Conservation (phyloP, 2,888 invertebrate species). For the Helicoverpa assulta region DNA sequence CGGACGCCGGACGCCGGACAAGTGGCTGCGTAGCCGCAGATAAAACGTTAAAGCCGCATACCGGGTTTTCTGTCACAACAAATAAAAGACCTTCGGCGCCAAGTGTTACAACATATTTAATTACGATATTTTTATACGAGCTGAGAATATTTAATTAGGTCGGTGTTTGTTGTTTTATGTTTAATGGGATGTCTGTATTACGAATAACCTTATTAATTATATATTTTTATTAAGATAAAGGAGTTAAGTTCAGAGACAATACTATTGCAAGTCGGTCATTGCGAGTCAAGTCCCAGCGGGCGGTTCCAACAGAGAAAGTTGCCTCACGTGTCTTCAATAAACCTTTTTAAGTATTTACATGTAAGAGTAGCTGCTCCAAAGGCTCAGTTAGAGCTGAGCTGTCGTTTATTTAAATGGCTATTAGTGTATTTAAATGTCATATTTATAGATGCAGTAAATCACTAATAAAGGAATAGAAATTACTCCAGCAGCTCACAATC, state of each 20-base stretch:
- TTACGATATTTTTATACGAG: not conserved
- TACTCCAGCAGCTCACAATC: no score
- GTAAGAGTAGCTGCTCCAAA: conserved; percentile 45
- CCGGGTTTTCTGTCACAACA: conserved; percentile 37
- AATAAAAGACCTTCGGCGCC: conserved; percentile 36
- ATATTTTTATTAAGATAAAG: not conserved
- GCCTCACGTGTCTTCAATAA: conserved; percentile 46
- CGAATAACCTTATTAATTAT: not conserved
- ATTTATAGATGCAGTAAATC: no score
- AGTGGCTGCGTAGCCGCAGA: conserved; percentile 44
- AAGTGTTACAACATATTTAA: conserved; percentile 21
- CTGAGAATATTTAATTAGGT: not conserved
- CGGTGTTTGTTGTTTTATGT: not conserved
- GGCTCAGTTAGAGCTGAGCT: conserved; percentile 21
- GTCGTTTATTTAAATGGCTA: not conserved
- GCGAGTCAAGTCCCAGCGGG: conserved; percentile 3
- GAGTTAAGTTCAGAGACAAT: not conserved
- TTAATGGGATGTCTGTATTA: not conserved
- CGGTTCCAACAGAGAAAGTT: conserved; percentile 50
- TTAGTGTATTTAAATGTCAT: no score
- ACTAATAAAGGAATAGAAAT: no score
- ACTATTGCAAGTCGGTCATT: not conserved
- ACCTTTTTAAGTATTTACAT: conserved; percentile 57
- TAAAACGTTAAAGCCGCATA: conserved; percentile 50
- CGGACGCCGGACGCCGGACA: conserved; percentile 19